Conservation (phyloP, 2,888 invertebrate species). For the Taenaris catops region DNA sequence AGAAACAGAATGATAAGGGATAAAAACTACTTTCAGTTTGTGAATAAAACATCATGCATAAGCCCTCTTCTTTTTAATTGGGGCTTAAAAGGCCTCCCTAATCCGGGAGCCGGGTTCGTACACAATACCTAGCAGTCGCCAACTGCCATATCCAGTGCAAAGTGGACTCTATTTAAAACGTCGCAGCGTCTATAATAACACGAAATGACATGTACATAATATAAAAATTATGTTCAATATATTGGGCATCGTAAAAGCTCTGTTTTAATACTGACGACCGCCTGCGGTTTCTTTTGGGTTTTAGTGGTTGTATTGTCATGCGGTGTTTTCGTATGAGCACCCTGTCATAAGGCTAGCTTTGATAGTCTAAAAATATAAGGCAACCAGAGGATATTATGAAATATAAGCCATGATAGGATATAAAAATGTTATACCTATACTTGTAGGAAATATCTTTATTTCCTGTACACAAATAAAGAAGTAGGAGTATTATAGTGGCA, state of each 20-base stretch:
- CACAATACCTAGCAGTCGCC: slow-evolving; percentile 13
- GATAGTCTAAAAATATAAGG: no score
- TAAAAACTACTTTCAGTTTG: slow-evolving; percentile 23
- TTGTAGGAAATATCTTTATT: no score
- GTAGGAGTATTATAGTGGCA: no score
- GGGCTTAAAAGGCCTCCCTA: slow-evolving; percentile 31
- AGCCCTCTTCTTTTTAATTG: slow-evolving; percentile 32
- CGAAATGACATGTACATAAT: neutral
- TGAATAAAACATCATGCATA: slow-evolving; percentile 30
- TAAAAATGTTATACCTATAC: no score
- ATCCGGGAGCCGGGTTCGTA: slow-evolving; percentile 26
- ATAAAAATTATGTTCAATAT: slow-evolving; percentile 17
- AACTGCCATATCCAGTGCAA: slow-evolving; percentile 1
- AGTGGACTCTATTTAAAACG: slow-evolving; percentile 4
- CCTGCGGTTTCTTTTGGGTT: slow-evolving; percentile 13
- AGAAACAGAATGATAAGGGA: slow-evolving; percentile 8
- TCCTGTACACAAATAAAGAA: no score
- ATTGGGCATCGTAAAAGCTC: slow-evolving; percentile 20
- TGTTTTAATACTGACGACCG: slow-evolving; percentile 18
- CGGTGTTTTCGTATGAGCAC: no score
- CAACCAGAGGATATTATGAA: no score
- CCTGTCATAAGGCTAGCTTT: no score
- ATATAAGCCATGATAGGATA: no score
- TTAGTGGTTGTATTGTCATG: slow-evolving; percentile 8
- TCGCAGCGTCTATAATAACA: slow-evolving; percentile 3